phyloP scores from a whole-genome alignment of 2,113 vertebrate genomes.

The Sisor rabdophorus region DNA sequence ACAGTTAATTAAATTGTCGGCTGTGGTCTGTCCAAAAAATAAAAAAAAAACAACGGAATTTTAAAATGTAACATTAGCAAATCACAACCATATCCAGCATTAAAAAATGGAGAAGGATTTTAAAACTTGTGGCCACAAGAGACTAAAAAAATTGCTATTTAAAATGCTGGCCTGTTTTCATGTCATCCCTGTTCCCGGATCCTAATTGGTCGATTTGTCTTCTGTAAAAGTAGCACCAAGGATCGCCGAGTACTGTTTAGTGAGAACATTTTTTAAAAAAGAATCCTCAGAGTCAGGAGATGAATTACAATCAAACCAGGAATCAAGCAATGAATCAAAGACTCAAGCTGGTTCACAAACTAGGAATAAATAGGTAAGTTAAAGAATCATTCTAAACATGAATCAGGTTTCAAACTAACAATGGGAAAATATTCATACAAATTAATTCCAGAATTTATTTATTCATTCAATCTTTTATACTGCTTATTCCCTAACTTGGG shows the following conservation, averaged over 20 bases:
- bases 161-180: neutral
- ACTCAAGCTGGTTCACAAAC: neutral
- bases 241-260: neutral
- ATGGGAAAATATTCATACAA: no score
- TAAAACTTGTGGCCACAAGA: neutral
- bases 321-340: neutral
- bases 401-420: no score
- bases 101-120: neutral
- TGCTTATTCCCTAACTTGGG: no score
- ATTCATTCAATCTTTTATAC: no score
- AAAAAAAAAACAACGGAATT: neutral
- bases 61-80: conserved; percentile 3
- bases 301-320: neutral
- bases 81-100: conserved; percentile 22
- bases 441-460: no score
- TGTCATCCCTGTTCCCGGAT: neutral
- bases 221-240: neutral
- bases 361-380: neutral
- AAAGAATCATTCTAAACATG: no score
- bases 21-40: neutral
- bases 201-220: neutral
- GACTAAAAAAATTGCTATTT: neutral
- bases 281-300: neutral
- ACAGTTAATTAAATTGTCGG: neutral
- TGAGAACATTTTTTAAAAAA: neutral